phyloP scores from a whole-genome alignment of 2,113 vertebrate species.

The Choloepus hoffmanni region DNA sequence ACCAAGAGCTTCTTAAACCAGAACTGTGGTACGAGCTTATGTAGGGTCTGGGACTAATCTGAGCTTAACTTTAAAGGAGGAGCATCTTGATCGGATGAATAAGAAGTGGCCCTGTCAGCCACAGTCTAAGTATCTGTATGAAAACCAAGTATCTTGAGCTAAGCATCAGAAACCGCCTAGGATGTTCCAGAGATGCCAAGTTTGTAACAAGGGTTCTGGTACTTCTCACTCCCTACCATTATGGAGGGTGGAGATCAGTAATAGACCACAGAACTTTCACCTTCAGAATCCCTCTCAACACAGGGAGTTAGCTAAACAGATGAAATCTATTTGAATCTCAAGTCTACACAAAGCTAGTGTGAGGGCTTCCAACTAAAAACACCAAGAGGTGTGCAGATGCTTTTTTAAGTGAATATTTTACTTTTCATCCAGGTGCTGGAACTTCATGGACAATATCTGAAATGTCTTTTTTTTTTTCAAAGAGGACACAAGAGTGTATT shows the following conservation, averaged over 20 bases:
- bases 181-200: no score
- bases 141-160: neutral
- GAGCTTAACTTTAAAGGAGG: neutral
- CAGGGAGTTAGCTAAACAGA: no score
- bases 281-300: neutral
- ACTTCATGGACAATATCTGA: neutral
- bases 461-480: neutral
- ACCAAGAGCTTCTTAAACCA: neutral
- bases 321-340: neutral
- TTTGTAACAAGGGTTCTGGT: neutral
- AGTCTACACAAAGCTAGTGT: neutral
- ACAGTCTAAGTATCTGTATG: neutral
- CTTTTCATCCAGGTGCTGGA: neutral
- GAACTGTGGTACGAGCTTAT: no score
- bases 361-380: neutral
- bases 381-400: neutral
- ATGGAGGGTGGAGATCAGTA: rapidly evolving
- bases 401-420: no score
- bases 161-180: no score
- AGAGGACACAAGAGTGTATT: neutral
- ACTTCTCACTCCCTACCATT: neutral
- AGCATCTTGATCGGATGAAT: neutral
- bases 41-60: neutral
- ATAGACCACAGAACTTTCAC: no score
- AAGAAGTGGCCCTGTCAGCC: neutral